Conservation (phyloP, 2,888 invertebrate species). For the Habrosyne pyritoides region DNA sequence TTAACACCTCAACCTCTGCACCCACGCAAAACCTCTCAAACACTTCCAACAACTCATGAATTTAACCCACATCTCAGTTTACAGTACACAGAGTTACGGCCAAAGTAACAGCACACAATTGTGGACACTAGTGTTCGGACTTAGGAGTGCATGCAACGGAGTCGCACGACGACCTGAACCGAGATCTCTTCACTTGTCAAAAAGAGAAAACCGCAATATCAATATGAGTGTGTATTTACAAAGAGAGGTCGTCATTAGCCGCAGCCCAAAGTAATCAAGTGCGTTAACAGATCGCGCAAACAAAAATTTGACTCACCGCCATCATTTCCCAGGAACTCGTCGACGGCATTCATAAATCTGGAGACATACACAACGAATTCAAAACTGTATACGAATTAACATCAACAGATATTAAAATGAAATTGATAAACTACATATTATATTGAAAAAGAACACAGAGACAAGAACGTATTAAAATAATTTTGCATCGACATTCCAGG, state of each 20-base stretch:
- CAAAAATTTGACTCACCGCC: slow-evolving; percentile 67
- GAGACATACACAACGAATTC: slow-evolving; percentile 56
- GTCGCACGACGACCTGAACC: slow-evolving; percentile 44
- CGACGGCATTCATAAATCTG: slow-evolving; percentile 74
- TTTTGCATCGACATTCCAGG: slow-evolving; percentile 43
- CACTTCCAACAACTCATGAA: slow-evolving; percentile 52
- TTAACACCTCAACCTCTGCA: slow-evolving; percentile 75
- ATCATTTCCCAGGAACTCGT: slow-evolving; percentile 65
- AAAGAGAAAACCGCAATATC: slow-evolving; percentile 57
- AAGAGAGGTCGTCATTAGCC: slow-evolving; percentile 46
- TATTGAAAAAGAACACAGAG: slow-evolving; percentile 15
- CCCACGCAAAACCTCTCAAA: slow-evolving; percentile 66
- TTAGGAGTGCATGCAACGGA: slow-evolving; percentile 42
- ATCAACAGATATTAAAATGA: slow-evolving; percentile 1
- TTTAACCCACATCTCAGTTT: slow-evolving; percentile 63
- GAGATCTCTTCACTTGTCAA: slow-evolving; percentile 51
- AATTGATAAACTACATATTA: no score
- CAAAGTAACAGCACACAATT: slow-evolving; percentile 51
- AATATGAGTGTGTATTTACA: slow-evolving; percentile 47
- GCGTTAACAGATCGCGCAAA: slow-evolving; percentile 55
- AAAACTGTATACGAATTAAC: slow-evolving; percentile 19
- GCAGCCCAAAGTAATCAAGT: slow-evolving; percentile 53
- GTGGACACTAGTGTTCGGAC: slow-evolving; percentile 51
- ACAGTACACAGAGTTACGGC: slow-evolving; percentile 31
- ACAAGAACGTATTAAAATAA: slow-evolving; percentile 26